Percentiles rank a stretch among this genome's conserved stretches.
Evolutionary conservation across 2,797 vertebrate genomes (phyloP).

Genomic region (Scolopax bukidnonensis): DNA sequence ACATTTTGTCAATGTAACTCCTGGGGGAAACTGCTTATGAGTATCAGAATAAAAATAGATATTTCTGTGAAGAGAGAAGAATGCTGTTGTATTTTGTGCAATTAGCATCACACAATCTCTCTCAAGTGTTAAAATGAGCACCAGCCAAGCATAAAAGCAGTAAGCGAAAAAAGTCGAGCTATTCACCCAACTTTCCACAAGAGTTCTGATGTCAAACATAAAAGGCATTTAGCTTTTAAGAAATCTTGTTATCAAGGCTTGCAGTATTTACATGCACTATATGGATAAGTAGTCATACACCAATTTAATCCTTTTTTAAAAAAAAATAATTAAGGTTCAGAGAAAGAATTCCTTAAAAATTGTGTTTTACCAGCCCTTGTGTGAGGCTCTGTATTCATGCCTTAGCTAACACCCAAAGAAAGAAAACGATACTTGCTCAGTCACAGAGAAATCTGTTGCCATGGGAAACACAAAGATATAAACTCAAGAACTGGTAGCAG

Average conservation of each 20-base stretch:
- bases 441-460: constrained; percentile 47
- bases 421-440: constrained; percentile 5
- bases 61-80: neutral
- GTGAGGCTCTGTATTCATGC: neutral
- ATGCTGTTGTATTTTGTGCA: neutral
- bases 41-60: neutral
- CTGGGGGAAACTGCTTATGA: neutral
- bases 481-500: neutral
- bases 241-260: neutral
- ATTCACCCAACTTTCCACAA: neutral
- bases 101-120: neutral
- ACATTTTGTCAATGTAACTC: neutral
- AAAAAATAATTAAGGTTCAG: neutral
- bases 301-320: neutral
- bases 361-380: neutral
- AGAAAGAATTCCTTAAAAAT: neutral
- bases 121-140: neutral
- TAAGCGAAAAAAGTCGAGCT: neutral
- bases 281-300: neutral
- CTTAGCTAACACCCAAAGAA: neutral
- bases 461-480: constrained; percentile 16
- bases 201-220: neutral
- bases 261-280: neutral
- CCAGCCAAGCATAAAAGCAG: neutral
- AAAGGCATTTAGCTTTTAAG: neutral